Conservation (phyloP, 2,113 vertebrate genomes). For the Eonycteris spelaea region DNA sequence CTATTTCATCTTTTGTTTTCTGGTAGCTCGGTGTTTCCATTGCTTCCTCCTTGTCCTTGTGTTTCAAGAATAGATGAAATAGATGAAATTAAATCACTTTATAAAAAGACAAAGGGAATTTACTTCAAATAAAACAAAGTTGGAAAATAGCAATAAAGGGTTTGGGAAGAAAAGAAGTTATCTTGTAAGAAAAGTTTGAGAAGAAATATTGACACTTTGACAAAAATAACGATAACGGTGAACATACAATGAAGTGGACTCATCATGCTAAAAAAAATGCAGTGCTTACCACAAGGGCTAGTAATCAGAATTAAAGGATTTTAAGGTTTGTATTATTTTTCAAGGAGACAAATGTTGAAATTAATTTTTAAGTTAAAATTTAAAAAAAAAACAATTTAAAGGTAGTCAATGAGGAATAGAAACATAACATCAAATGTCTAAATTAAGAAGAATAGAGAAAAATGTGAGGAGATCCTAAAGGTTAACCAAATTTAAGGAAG, state of each 20-base stretch:
- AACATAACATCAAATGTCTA: background rate
- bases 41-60: no score
- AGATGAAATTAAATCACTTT: background rate
- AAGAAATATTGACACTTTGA: background rate
- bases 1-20: no score
- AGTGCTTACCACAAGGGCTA: background rate
- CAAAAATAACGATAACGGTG: background rate
- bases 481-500: background rate
- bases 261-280: background rate
- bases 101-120: background rate
- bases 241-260: background rate
- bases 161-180: background rate
- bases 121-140: background rate
- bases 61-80: background rate
- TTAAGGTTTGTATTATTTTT: background rate
- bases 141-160: background rate
- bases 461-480: background rate
- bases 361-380: background rate
- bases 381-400: background rate
- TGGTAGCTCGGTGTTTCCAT: no score
- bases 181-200: background rate
- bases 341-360: background rate
- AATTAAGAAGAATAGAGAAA: background rate
- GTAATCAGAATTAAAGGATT: background rate
- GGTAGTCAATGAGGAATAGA: background rate